phyloP scores from a whole-genome alignment of 2,797 vertebrate species.

The Coregonus suidteri region DNA sequence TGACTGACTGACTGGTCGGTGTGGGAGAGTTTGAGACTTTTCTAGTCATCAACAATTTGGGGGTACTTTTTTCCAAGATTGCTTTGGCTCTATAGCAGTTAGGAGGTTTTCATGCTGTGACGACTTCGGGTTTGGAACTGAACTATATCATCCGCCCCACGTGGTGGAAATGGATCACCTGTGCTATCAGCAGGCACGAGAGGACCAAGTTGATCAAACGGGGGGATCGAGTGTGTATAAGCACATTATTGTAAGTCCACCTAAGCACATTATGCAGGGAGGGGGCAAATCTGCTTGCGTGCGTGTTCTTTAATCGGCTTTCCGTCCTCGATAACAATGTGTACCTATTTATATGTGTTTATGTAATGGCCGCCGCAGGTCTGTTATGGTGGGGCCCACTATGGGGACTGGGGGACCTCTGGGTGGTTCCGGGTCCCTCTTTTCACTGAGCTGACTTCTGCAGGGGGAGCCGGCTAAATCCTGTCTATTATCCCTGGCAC shows the following conservation, averaged over 20 bases:
- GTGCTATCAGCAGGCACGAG: constrained; percentile 7
- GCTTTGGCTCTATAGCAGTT: no score
- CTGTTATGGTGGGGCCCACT: constrained; percentile 37
- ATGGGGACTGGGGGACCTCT: constrained; percentile 37
- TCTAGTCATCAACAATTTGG: no score
- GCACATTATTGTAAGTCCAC: constrained; percentile 41
- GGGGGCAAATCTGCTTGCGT: constrained; percentile 44
- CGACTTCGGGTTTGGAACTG: neutral
- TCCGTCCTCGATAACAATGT: constrained; percentile 42
- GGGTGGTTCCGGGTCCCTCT: constrained; percentile 54
- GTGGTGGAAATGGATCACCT: neutral
- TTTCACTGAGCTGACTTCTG: constrained; percentile 66
- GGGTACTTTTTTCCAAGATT: no score
- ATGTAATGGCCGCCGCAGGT: constrained; percentile 38
- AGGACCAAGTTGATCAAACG: constrained; percentile 47
- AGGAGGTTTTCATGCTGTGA: constrained; percentile 11
- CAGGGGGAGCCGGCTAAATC: constrained; percentile 60
- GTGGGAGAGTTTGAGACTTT: no score
- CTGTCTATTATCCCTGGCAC: constrained; percentile 53
- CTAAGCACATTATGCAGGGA: constrained; percentile 35
- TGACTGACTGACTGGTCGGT: no score
- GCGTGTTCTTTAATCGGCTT: constrained; percentile 47
- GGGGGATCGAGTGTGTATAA: constrained; percentile 41
- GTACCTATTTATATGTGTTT: constrained; percentile 50
- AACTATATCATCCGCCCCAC: constrained; percentile 1